These are phyloP conservation scores for Cryptosula pallasiana DNA, from an alignment of 2,888 invertebrate species.

Conservation along the genomic window DNA sequence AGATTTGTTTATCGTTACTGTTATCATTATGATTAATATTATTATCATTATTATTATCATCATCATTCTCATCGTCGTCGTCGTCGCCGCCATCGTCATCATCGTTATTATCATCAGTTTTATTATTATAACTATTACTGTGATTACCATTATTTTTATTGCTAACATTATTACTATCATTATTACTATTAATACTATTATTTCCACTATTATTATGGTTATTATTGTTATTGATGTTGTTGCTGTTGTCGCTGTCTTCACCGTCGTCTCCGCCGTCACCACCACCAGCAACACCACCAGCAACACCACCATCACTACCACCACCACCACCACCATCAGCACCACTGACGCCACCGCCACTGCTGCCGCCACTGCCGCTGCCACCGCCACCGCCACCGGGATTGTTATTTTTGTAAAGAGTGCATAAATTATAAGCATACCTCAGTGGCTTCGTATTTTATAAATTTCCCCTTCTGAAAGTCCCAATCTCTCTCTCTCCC, in stretches of 20 bases:
- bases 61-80: neutral
- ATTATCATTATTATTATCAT: no score
- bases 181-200: no score
- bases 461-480: no score
- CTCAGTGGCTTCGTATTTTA: no score
- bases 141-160: neutral
- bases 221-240: no score
- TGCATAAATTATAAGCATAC: no score
- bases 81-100: neutral
- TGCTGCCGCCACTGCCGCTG: neutral
- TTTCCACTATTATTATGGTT: neutral
- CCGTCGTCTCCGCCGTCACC: neutral
- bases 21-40: no score
- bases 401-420: no score
- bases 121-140: neutral
- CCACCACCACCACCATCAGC: neutral
- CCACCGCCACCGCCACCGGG: neutral
- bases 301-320: neutral
- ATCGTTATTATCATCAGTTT: neutral
- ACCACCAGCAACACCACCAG: neutral
- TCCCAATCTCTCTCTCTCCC: no score
- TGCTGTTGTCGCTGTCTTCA: neutral
- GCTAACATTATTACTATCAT: neutral
- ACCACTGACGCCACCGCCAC: neutral
- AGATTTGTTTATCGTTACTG: no score